A percentile compares a stretch with the other conserved stretches of the same genome.
Conservation (phyloP, 30 jellyfish, hydroid and myxozoan species). For the Aurelia aurita region DNA sequence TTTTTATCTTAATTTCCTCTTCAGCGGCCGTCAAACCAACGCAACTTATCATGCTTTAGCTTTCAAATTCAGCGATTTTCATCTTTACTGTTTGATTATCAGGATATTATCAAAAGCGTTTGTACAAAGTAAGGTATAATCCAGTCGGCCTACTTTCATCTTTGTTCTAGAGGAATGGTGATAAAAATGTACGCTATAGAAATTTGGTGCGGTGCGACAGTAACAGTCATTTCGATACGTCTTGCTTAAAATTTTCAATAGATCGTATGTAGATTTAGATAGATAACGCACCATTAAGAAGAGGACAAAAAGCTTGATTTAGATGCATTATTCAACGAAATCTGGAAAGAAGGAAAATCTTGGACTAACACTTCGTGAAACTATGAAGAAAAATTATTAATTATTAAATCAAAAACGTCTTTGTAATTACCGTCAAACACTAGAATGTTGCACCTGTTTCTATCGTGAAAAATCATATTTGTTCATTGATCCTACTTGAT, state of each 20-base stretch:
- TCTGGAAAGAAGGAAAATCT: slow-evolving; percentile 27
- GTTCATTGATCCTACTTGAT: too few species aligned
- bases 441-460: too few species aligned
- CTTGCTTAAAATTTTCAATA: slow-evolving; percentile 43
- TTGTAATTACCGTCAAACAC: neutral
- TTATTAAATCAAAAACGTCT: slow-evolving; percentile 5
- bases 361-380: slow-evolving; percentile 15
- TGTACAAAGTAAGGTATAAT: slow-evolving; percentile 8
- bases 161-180: slow-evolving; percentile 32
- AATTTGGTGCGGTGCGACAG: slow-evolving; percentile 68
- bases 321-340: slow-evolving; percentile 43
- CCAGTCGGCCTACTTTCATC: slow-evolving; percentile 42
- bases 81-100: slow-evolving; percentile 56
- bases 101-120: slow-evolving; percentile 17
- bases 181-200: slow-evolving; percentile 25
- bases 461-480: too few species aligned
- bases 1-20: slow-evolving; percentile 33
- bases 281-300: slow-evolving; percentile 35
- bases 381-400: neutral
- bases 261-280: slow-evolving; percentile 25
- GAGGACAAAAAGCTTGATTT: slow-evolving; percentile 34
- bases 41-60: slow-evolving; percentile 44
- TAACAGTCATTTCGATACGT: slow-evolving; percentile 39
- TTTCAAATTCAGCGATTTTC: slow-evolving; percentile 41
- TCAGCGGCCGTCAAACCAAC: slow-evolving; percentile 50